Conservation (phyloP, 2,888 invertebrate species). For the Lasioglossum marginatum region DNA sequence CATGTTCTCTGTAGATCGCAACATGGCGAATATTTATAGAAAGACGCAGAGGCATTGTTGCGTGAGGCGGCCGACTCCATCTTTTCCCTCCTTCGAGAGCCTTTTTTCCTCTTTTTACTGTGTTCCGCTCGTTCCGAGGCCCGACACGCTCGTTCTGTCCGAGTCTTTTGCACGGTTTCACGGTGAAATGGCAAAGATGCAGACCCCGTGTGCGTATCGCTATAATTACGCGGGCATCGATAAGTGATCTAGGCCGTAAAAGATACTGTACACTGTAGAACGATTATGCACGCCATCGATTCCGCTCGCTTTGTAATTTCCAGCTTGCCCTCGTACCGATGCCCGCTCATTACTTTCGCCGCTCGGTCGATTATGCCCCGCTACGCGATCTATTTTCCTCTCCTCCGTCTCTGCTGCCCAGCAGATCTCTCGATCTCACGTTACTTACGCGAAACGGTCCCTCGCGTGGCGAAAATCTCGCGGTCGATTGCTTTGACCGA, state of each 20-base stretch:
- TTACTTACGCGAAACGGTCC: slow-evolving; percentile 20
- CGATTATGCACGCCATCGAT: slow-evolving; percentile 70
- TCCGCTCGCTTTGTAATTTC: slow-evolving; percentile 69
- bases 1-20: slow-evolving; percentile 49
- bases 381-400: slow-evolving; percentile 46
- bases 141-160: slow-evolving; percentile 47
- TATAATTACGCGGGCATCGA: slow-evolving; percentile 69
- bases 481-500: neutral
- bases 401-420: neutral
- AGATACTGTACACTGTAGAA: slow-evolving; percentile 49
- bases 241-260: slow-evolving; percentile 71
- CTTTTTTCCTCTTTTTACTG: slow-evolving; percentile 24
- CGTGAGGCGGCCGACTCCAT: slow-evolving; percentile 44
- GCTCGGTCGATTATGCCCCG: slow-evolving; percentile 51
- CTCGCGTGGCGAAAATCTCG: slow-evolving; percentile 38
- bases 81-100: slow-evolving; percentile 23
- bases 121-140: slow-evolving; percentile 48
- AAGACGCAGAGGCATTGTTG: slow-evolving; percentile 42
- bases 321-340: slow-evolving; percentile 30
- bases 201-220: slow-evolving; percentile 55
- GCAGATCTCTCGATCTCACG: slow-evolving; percentile 6
- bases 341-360: slow-evolving; percentile 60
- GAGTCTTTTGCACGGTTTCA: slow-evolving; percentile 64
- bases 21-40: slow-evolving; percentile 63
- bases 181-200: slow-evolving; percentile 60